These are phyloP conservation scores for Eulemur mongoz DNA, from an alignment of 2,797 vertebrate species.

Conservation along the genomic window DNA sequence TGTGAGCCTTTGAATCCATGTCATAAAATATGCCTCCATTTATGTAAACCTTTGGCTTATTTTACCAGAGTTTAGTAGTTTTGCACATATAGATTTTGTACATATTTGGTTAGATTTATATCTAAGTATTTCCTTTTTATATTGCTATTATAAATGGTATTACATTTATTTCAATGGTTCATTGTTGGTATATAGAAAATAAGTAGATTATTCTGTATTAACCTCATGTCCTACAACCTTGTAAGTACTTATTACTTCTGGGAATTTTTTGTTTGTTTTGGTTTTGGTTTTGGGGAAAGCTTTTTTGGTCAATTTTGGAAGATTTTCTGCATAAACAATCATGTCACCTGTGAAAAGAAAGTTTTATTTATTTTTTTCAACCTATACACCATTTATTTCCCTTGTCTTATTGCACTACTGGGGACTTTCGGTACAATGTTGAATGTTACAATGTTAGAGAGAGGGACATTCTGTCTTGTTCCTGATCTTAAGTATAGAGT, in stretches of 20 bases:
- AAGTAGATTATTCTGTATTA: background rate
- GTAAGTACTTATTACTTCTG: background rate
- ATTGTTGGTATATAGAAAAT: background rate
- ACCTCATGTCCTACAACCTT: background rate
- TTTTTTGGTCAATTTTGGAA: background rate
- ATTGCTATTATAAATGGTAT: background rate
- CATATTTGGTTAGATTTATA: background rate
- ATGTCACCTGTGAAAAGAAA: background rate
- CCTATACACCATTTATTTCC: background rate
- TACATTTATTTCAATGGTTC: background rate
- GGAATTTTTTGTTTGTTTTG: background rate
- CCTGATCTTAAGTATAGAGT: background rate
- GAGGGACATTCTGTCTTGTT: background rate
- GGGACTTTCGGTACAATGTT: background rate
- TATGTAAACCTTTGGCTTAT: background rate
- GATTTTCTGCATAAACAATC: background rate
- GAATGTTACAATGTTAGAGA: background rate
- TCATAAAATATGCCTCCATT: background rate
- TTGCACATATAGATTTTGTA: background rate
- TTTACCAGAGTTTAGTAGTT: background rate
- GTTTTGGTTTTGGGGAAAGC: background rate
- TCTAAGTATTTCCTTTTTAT: background rate
- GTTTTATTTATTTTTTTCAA: background rate
- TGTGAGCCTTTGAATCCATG: background rate
- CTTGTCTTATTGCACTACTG: background rate